Evolutionary conservation across 1,140 invertebrate genomes (phyloP).

Genomic region (Leptopilina clavipes): DNA sequence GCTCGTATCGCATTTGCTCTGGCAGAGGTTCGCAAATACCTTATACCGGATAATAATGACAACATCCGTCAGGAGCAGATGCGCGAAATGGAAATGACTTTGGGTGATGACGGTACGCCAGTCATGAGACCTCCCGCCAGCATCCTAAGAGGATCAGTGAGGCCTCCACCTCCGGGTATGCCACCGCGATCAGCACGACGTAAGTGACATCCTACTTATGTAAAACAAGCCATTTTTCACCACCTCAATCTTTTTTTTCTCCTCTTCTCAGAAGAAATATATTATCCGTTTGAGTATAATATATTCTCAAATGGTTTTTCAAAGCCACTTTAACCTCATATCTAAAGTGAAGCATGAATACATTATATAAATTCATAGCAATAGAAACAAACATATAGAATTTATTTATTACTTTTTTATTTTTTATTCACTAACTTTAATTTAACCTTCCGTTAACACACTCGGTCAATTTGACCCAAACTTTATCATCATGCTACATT

Average conservation of each 20-base stretch:
- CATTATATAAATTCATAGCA: too few species aligned
- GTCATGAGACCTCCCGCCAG: slow-evolving; percentile 63
- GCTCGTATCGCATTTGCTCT: slow-evolving; percentile 92
- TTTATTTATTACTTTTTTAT: too few species aligned
- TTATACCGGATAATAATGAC: slow-evolving; percentile 85
- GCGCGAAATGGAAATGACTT: slow-evolving; percentile 79
- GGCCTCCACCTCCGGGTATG: slow-evolving; percentile 50
- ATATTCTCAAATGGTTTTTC: background rate
- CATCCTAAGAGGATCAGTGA: slow-evolving; percentile 64
- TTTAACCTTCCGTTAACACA: too few species aligned
- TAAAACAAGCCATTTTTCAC: slow-evolving; percentile 16
- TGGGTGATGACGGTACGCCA: slow-evolving; percentile 65
- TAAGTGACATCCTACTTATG: slow-evolving; percentile 25
- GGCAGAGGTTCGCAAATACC: slow-evolving; percentile 83
- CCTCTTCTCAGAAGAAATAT: background rate
- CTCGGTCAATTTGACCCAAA: too few species aligned
- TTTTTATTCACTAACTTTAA: too few species aligned
- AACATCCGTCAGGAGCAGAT: slow-evolving; percentile 87
- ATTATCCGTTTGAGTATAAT: background rate
- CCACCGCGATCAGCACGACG: slow-evolving; percentile 21
- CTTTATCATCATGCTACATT: too few species aligned
- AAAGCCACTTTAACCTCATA: background rate
- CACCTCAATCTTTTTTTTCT: slow-evolving; percentile 7
- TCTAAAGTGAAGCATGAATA: too few species aligned
- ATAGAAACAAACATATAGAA: too few species aligned